Base-by-base conservation (phyloP, 1,140 invertebrate species). In the Phthorimaea operculella region DNA sequence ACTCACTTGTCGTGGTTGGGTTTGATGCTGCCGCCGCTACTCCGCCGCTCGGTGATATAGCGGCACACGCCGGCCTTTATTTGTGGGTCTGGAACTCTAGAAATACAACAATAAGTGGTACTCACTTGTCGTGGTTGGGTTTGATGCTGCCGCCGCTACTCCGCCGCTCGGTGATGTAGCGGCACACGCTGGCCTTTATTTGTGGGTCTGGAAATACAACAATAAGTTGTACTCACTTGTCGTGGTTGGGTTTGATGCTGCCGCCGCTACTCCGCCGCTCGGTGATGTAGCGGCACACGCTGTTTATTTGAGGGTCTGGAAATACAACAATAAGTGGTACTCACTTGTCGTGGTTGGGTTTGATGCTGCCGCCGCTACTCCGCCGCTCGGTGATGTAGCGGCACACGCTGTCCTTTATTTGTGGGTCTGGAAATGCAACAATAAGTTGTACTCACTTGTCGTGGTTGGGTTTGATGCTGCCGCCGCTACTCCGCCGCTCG, bases 291-390 rank as follows among this genome's bases (percentile, higher is more conserved):
- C 92, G 89, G 63, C 90, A 87, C 54, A 96, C 92, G 68, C 90
- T 91, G 51, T 91, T 95, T 72, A 95, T 90, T 68, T 91, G 90
- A 52, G 93, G 93, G 90, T 96, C 94, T 96, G 81, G 55, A 61
- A 47, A 9, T 28, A 6, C 2, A 28, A 28, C n/a, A n/a, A n/a
- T n/a, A n/a, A n/a, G n/a, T n/a, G n/a, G 51, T 15, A 76, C 81
- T 80, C 60, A 84, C 81, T 77, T 84, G 57, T 84, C 81, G 68
- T 70, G 72, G 60, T 80, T 82, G 51, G 62, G 69, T 52, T 74
- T 74, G 17, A 17, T 48, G 66, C 59, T 17, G 21, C 21, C 45
- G 66, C 60, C 67, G 58, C 65, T 78, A 61, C 61, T 62, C 52
- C 81, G 75, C 42, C 78, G 74, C 65, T 82, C 67, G 71, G 81